Conservation (phyloP, 2,888 invertebrate genomes). For the Hydrotaea cyrtoneurina region DNA sequence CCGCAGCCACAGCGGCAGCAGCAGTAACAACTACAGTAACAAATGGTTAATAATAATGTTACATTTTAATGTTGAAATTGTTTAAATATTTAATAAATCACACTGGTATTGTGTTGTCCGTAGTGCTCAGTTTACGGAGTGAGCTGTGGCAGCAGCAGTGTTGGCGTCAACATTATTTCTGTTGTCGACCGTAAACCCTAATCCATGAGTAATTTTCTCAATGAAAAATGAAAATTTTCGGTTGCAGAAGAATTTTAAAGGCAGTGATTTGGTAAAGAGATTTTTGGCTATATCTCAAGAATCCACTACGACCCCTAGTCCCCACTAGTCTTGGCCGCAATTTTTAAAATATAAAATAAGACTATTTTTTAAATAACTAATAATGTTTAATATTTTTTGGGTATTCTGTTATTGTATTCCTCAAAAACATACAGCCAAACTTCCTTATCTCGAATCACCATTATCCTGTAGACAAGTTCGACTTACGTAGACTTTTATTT, state of each 20-base stretch:
- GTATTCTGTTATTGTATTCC: too few relatives aligned
- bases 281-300: too few relatives aligned
- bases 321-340: too few relatives aligned
- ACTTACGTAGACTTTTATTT: too few relatives aligned
- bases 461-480: too few relatives aligned
- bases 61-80: conserved; percentile 55
- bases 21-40: background rate
- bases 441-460: too few relatives aligned
- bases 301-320: too few relatives aligned
- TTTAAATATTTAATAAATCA: conserved; percentile 56
- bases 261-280: background rate
- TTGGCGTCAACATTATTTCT: conserved; percentile 41
- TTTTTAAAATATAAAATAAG: too few relatives aligned
- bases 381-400: too few relatives aligned
- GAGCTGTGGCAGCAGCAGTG: background rate
- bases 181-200: background rate
- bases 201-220: conserved; percentile 3
- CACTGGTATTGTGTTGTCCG: background rate
- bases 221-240: background rate
- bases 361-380: too few relatives aligned
- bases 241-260: background rate
- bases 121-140: background rate
- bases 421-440: too few relatives aligned
- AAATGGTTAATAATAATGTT: conserved; percentile 44
- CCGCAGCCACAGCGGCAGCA: background rate